Evolutionary conservation across 2,113 vertebrate genomes (phyloP).

Genomic region (Suricata suricatta): DNA sequence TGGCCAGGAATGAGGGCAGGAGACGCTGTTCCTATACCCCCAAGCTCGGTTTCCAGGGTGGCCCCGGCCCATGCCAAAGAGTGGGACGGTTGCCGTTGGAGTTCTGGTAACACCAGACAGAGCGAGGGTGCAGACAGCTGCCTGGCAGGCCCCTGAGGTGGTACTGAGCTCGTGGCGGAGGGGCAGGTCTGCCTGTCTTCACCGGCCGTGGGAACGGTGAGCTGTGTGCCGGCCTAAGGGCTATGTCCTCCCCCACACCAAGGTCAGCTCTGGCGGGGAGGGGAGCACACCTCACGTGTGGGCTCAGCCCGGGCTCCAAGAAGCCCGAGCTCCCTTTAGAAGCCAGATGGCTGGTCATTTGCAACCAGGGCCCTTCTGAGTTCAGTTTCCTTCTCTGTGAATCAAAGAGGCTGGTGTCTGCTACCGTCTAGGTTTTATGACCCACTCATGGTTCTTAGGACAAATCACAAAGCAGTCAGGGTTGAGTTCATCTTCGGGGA

Average conservation of each 20-base stretch:
- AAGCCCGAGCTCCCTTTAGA: not conserved
- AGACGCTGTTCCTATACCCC: not conserved
- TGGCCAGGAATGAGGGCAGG: not conserved
- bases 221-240: not conserved
- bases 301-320: not conserved
- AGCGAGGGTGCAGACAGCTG: not conserved
- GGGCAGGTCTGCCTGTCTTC: not conserved
- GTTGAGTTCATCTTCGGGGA: not conserved
- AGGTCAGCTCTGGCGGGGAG: not conserved
- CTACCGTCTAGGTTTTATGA: slow-evolving; percentile 19
- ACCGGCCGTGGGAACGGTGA: not conserved
- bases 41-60: not conserved
- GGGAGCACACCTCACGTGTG: not conserved
- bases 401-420: not conserved
- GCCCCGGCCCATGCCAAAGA: not conserved
- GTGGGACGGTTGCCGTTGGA: not conserved
- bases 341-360: not conserved
- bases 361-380: not conserved
- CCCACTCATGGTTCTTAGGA: not conserved
- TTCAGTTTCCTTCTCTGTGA: not conserved
- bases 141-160: not conserved
- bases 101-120: not conserved
- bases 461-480: not conserved
- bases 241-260: not conserved
- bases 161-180: not conserved